Base-by-base conservation (phyloP, 2,113 vertebrate species). In the Percina caprodes region DNA sequence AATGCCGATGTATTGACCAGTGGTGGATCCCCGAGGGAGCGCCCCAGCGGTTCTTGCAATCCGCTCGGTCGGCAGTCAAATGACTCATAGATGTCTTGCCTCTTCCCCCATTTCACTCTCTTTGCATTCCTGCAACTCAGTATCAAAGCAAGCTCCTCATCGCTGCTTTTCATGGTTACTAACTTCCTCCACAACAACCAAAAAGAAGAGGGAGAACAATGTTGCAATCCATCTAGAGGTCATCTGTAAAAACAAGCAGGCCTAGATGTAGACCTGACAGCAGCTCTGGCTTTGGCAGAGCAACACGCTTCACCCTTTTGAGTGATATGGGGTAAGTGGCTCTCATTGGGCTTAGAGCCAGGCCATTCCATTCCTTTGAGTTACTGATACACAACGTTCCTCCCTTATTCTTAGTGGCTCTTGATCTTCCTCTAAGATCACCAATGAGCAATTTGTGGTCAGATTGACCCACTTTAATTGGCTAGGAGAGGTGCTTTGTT, bases 371-470 rank as follows among this genome's bases (percentile, higher is more conserved):
- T 90, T 92, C 89, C 80, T 82, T 84, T 82, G 83, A 87, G 73
- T 89, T 71, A 48, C 77, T 82, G 79, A 86, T 84, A 77, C 66
- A 16, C 49, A 67, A 26, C 16, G 42, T 84, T 78, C 84, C 84
- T 87, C 90, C 74, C 73, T 72, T 78, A 51, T 86, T 69, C 69
- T 83, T 69, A 21, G 67, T 69, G 75, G 69, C 87, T 87, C 91
- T 90, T 93, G 89, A 93, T 92, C 91, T 87, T 74, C 80, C 69
- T 83, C 72, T 84, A 79, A 81, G 54, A 88, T 91, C 89, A 83
- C 89, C 90, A 91, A 92, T 90, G 86, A 90, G 84, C 82, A 85
- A 86, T 90, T 86, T 91, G 86, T 74, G 90, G 90, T 90, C 90
- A 89, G 85, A 82, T 23, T 92, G 91, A 94, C 92, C 91, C 6